Evolutionary conservation across 2,113 vertebrate genomes (phyloP), one percentile per base, ranked within the genome.

Genomic region (Ornithorhynchus anatinus): DNA sequence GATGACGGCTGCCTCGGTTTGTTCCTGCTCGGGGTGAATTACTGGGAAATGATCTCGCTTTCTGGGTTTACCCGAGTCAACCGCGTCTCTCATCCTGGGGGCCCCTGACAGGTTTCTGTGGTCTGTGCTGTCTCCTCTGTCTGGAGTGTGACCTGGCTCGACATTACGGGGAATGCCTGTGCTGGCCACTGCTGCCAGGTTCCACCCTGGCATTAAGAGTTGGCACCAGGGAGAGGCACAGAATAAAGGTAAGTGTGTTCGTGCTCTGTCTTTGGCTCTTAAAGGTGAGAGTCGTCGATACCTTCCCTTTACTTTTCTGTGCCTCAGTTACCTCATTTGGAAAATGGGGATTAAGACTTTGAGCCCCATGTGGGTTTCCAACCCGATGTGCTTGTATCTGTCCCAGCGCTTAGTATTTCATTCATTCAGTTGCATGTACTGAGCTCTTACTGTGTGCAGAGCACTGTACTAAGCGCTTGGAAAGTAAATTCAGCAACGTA

Each of bases 121-220:
- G 95, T 16, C 80, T 89, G 5, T 69, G 92, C 32, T 75, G 90
- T 57, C 93, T 93, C 0, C 83, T 91, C 15, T 96, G 93, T 75
- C 88, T 96, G 40, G 96, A 96, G 68, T 86, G 95, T 79, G 90
- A 82, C 80, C 81, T 95, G 17, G 93, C 95, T 48, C 91, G 95
- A 73, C 91, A 89, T 72, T 93, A 91, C 3, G 95, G 95, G 25
- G 96, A 96, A 77, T 94, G 93, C 63, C 50, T 94, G 43, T 96
- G 94, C 75, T 83, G 94, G 81, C 94, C 95, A 10, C 68, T 96
- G 70, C 83, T 96, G 8, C 94, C 93, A 2, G 95, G 94, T 22
- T 95, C 95, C 64, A 92, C 94, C 7, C 90, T 96, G 27, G 94
- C 94, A 14, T 67, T 96, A 66, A 91, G 95, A 54, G 92, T 93